phyloP scores from a whole-genome alignment of 2,113 vertebrate genomes.

The Otis tarda region DNA sequence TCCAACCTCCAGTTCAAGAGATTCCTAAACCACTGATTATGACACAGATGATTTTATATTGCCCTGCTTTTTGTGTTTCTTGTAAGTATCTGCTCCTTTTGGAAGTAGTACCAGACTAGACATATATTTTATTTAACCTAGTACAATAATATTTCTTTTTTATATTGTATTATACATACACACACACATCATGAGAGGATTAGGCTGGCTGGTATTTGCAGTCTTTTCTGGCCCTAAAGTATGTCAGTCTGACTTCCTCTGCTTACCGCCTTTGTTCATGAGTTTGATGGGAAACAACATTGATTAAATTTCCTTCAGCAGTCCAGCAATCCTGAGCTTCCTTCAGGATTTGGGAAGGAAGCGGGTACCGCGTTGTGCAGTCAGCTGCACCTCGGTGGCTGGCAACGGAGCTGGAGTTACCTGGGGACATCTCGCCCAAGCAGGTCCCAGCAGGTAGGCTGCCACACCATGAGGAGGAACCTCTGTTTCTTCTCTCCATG shows the following conservation, averaged over 20 bases:
- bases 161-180: not conserved
- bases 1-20: not conserved
- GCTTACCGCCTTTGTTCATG: not conserved
- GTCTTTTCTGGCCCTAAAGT: not conserved
- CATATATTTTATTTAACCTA: not conserved
- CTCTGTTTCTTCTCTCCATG: not conserved
- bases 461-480: not conserved
- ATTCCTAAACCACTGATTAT: not conserved
- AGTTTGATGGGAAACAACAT: not conserved
- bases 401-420: not conserved
- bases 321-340: not conserved
- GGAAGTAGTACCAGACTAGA: not conserved
- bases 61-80: not conserved
- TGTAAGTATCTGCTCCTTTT: not conserved
- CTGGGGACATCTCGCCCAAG: accelerated
- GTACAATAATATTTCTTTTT: not conserved
- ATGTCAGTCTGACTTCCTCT: not conserved
- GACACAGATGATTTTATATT: not conserved
- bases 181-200: not conserved
- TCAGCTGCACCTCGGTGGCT: accelerated
- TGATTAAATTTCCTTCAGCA: not conserved
- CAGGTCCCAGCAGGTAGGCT: not conserved
- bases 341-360: not conserved
- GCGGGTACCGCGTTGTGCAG: accelerated
- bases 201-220: not conserved